phyloP scores from a whole-genome alignment of 2,797 vertebrate genomes.

The Spinus olivaceus region DNA sequence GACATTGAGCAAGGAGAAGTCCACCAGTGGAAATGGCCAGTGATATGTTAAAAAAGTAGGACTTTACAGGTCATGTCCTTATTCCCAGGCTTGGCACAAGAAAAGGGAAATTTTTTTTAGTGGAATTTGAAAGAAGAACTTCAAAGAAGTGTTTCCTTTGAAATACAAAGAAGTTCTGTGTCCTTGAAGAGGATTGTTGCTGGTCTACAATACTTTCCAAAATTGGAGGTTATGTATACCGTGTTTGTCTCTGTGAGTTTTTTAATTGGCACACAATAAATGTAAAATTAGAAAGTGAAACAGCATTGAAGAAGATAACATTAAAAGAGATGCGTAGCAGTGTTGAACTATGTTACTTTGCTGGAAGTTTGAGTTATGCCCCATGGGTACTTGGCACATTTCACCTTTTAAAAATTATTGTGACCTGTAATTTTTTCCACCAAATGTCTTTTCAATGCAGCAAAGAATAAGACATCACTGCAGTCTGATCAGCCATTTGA shows the following conservation, averaged over 20 bases:
- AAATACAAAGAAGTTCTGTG: neutral
- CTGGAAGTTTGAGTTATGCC: neutral
- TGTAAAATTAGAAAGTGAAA: neutral
- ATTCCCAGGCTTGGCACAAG: neutral
- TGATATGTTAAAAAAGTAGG: neutral
- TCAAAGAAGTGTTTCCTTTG: constrained; percentile 26
- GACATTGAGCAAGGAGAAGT: neutral
- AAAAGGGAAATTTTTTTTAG: neutral
- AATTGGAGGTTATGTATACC: rapidly evolving
- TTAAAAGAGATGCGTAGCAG: neutral
- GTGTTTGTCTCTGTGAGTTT: neutral
- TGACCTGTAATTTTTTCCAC: neutral
- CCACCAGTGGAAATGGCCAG: neutral
- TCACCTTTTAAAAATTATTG: neutral
- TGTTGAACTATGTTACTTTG: neutral
- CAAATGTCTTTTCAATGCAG: neutral
- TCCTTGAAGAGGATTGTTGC: constrained; percentile 4
- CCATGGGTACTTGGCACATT: neutral
- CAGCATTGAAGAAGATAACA: neutral
- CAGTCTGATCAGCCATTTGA: neutral
- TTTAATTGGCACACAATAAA: neutral
- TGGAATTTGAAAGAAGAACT: constrained; percentile 5
- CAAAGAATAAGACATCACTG: neutral
- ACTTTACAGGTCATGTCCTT: neutral
- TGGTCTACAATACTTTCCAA: neutral